Evolutionary conservation across 2,888 invertebrate species (phyloP).

Genomic region (Drosophila gaucha): DNA sequence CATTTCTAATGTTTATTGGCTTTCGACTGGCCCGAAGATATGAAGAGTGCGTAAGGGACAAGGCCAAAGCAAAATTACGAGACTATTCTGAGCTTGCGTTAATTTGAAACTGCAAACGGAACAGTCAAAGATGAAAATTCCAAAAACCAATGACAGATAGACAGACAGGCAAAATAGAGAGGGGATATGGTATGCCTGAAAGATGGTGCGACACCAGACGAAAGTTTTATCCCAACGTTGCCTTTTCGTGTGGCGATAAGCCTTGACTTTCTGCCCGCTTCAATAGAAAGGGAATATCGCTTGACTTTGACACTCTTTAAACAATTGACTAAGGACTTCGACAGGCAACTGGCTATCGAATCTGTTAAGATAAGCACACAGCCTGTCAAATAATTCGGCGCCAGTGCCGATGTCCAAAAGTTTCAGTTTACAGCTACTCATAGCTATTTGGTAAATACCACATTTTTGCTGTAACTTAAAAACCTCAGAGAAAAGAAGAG

Average conservation of each 20-base stretch:
- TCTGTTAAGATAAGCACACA: constrained; percentile 64
- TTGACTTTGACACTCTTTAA: constrained; percentile 80
- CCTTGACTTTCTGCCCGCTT: constrained; percentile 1
- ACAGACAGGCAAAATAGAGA: background rate
- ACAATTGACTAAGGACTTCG: constrained; percentile 59
- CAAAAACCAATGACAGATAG: background rate
- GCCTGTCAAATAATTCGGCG: constrained; percentile 62
- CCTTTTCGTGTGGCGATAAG: constrained; percentile 73
- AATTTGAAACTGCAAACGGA: background rate
- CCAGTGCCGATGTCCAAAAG: constrained; percentile 44
- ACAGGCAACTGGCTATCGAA: constrained; percentile 52
- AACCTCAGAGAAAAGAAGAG: background rate
- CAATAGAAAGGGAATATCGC: constrained; percentile 51
- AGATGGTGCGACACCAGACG: constrained; percentile 54
- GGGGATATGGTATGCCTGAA: too few relatives aligned
- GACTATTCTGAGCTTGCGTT: constrained; percentile 4
- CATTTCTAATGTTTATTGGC: constrained; percentile 71
- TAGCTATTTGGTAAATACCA: constrained; percentile 10
- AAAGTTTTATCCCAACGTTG: constrained; percentile 76
- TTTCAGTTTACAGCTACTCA: constrained; percentile 27
- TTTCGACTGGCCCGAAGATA: constrained; percentile 20
- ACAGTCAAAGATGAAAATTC: constrained; percentile 6
- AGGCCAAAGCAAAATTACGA: constrained; percentile 24
- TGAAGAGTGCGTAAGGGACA: constrained; percentile 19
- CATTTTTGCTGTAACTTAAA: constrained; percentile 5